Evolutionary conservation across 2,797 vertebrate species (phyloP), one percentile per base, ranked within the genome.

Genomic region (Adelosebastes latens): DNA sequence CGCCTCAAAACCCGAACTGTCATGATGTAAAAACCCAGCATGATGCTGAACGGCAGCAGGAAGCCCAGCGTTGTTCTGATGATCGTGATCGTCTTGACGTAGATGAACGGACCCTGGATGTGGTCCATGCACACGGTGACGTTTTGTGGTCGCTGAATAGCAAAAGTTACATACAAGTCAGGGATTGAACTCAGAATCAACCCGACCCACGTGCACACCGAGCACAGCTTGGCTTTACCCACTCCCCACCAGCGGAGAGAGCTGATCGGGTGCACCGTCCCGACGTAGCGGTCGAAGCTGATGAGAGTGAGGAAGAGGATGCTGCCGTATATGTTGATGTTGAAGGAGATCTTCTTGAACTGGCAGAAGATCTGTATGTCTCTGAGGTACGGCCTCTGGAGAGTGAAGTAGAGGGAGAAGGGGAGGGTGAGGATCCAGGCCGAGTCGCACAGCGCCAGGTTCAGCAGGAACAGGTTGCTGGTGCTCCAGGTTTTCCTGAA

Each of bases 291-390:
- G 81, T 97, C 96, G 31, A 97, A 96, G 62, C 95, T 96, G 88
- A 96, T 94, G 8, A 97, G 90, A 2, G 94, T 94, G 75, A 97
- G 92, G 87, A 97, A 97, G 78, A 95, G 89, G 73, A 97, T 94
- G 72, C 96, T 96, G 72, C 96, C 95, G 0, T 96, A 97, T 53
- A 96, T 92, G 81, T 94, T 96, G 84, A 96, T 79, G 77, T 94
- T 95, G 75, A 97, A 97, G 77, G 96, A 93, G 53, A 95, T 69
- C 85, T 72, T 93, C 89, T 94, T 94, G 60, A 96, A 89, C 58
- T 95, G 89, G 90, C 95, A 94, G 86, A 96, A 96, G 1, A 76
- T 71, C 42, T 91, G 80, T 14, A 75, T 86, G 73, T 89, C 88
- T 22, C 74, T 39, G 12, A 69, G 32, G 53, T 84, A 7, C 27